Percentiles rank a stretch among this genome's conserved stretches.
Evolutionary conservation across 2,888 invertebrate species (phyloP).

Genomic region (Sepiola atlantica): DNA sequence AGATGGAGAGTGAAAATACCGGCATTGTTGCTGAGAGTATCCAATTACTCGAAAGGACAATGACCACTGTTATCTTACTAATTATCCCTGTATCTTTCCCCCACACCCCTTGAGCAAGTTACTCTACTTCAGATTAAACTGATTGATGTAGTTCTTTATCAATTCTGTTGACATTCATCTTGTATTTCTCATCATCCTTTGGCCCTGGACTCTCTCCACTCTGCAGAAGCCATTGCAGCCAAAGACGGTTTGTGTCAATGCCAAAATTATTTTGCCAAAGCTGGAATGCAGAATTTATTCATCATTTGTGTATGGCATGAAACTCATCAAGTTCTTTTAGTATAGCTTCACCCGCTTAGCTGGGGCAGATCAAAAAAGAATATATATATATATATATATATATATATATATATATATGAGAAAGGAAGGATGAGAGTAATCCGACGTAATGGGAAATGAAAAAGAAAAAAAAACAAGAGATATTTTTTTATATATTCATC

Average conservation of each 20-base stretch:
- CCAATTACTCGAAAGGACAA: neutral
- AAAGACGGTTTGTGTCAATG: neutral
- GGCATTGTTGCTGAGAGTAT: neutral
- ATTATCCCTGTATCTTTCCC: neutral
- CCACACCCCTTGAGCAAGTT: neutral
- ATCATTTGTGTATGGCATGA: slow-evolving; percentile 14
- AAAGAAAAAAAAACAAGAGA: no score
- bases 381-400: no score
- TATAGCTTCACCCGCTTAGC: no score
- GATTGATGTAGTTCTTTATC: neutral
- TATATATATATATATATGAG: no score
- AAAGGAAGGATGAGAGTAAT: no score
- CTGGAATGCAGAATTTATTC: slow-evolving; percentile 14
- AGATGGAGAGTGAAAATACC: neutral
- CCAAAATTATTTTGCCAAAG: slow-evolving; percentile 8
- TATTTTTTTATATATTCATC: no score
- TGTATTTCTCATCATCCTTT: neutral
- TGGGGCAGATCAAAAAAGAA: no score
- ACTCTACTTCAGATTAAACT: neutral
- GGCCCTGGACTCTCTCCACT: neutral
- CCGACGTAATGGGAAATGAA: no score
- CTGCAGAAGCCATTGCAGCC: slow-evolving; percentile 18
- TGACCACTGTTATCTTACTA: slow-evolving; percentile 8
- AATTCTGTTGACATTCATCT: neutral
- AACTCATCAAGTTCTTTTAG: neutral